Percentiles rank a stretch among this genome's conserved stretches.
Evolutionary conservation across 2,113 vertebrate genomes (phyloP).

Genomic region (Zeus faber): DNA sequence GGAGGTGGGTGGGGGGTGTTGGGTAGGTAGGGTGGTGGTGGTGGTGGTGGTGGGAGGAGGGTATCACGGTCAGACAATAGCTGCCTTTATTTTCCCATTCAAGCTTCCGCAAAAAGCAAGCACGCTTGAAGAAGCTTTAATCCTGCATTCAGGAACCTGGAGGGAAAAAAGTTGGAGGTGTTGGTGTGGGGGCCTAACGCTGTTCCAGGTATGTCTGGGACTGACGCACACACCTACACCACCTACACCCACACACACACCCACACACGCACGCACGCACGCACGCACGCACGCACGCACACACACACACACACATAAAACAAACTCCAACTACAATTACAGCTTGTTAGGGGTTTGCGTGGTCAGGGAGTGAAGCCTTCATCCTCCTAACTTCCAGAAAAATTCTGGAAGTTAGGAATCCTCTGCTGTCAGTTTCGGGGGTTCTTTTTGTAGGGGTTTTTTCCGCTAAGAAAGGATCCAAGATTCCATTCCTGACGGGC

Average conservation of each 20-base stretch:
- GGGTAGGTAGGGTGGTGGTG: too few relatives aligned
- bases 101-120: conserved; percentile 69
- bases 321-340: too few relatives aligned
- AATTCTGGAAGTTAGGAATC: too few relatives aligned
- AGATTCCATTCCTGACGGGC: conserved; percentile 43
- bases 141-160: conserved; percentile 69
- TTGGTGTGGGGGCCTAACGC: conserved; percentile 67
- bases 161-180: conserved; percentile 68
- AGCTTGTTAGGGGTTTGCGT: too few relatives aligned
- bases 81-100: conserved; percentile 70
- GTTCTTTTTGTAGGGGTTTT: too few relatives aligned
- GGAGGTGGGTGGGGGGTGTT: not conserved
- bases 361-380: too few relatives aligned
- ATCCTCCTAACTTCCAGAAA: too few relatives aligned
- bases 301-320: not conserved
- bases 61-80: conserved; percentile 62
- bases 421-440: too few relatives aligned
- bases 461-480: too few relatives aligned
- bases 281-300: not conserved
- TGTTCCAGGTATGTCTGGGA: conserved; percentile 61
- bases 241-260: conserved; percentile 12
- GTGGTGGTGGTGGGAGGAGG: conserved; percentile 30
- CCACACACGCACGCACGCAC: not conserved
- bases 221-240: not conserved
- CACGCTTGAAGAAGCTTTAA: conserved; percentile 70